Percentiles rank a stretch among this genome's conserved stretches.
phyloP scores from a whole-genome alignment of 2,888 invertebrate genomes.

The Acronicta psi region DNA sequence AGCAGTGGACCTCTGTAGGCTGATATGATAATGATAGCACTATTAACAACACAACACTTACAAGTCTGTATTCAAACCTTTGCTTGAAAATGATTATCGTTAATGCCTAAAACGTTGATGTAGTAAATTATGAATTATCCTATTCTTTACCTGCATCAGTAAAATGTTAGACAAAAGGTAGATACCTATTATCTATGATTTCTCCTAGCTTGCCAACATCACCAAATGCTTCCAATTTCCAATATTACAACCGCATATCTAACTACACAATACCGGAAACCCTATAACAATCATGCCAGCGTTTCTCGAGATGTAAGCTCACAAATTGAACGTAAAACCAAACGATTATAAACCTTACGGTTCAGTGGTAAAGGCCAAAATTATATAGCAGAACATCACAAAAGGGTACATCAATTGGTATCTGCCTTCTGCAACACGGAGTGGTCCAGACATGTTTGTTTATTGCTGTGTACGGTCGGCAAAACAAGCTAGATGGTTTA shows the following conservation, averaged over 20 bases:
- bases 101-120: no score
- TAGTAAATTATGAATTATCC: no score
- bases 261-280: slow-evolving; percentile 39
- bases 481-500: slow-evolving; percentile 31
- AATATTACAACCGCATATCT: slow-evolving; percentile 33
- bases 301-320: slow-evolving; percentile 30
- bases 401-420: slow-evolving; percentile 55
- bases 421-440: slow-evolving; percentile 54
- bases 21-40: no score
- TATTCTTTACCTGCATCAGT: no score
- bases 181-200: no score
- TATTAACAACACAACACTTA: no score
- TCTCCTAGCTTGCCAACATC: slow-evolving; percentile 21
- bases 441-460: slow-evolving; percentile 57
- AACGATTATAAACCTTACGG: not conserved
- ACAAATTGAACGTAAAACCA: slow-evolving; percentile 1
- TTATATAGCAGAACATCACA: slow-evolving; percentile 16
- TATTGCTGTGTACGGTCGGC: slow-evolving; percentile 54
- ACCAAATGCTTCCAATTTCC: slow-evolving; percentile 22
- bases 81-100: no score
- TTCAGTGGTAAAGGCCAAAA: slow-evolving; percentile 10
- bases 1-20: no score
- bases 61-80: no score
- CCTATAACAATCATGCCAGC: slow-evolving; percentile 45
- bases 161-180: slow-evolving; percentile 7